Evolutionary conservation across 2,797 vertebrate genomes (phyloP).

Genomic region (Acipenser transmontanus): DNA sequence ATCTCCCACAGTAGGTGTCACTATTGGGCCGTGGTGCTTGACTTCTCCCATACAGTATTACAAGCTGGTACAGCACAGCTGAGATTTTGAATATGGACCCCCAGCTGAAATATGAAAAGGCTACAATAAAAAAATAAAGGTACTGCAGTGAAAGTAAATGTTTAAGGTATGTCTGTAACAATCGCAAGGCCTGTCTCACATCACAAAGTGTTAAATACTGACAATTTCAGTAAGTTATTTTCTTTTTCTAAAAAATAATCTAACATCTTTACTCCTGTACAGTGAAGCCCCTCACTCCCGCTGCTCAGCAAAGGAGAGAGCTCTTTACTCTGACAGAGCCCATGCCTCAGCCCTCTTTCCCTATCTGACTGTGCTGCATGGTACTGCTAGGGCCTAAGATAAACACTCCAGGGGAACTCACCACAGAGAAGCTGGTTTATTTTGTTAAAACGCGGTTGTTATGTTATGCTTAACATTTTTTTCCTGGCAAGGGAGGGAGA

Average conservation of each 20-base stretch:
- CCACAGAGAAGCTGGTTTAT: slow-evolving; percentile 6
- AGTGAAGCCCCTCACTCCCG: background rate
- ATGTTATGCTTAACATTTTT: background rate
- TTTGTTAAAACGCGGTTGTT: slow-evolving; percentile 6
- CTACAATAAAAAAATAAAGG: too few relatives aligned
- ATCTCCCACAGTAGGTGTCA: background rate
- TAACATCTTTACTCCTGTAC: too few relatives aligned
- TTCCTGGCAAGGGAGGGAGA: background rate
- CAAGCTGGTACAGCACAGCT: too few relatives aligned
- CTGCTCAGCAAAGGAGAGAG: slow-evolving; percentile 3
- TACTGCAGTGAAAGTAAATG: too few relatives aligned
- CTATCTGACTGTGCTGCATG: slow-evolving; percentile 9
- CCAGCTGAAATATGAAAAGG: too few relatives aligned
- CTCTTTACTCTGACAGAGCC: background rate
- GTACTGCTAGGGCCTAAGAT: background rate
- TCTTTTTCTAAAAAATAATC: too few relatives aligned
- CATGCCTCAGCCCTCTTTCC: background rate
- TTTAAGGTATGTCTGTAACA: too few relatives aligned
- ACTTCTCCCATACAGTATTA: too few relatives aligned
- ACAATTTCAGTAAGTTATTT: too few relatives aligned
- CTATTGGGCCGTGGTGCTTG: background rate
- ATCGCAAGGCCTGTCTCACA: too few relatives aligned
- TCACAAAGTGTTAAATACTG: too few relatives aligned
- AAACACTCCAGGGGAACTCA: slow-evolving; percentile 1
- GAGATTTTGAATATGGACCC: too few relatives aligned